Evolutionary conservation across 2,113 vertebrate species (phyloP).

Genomic region (Sander vitreus): DNA sequence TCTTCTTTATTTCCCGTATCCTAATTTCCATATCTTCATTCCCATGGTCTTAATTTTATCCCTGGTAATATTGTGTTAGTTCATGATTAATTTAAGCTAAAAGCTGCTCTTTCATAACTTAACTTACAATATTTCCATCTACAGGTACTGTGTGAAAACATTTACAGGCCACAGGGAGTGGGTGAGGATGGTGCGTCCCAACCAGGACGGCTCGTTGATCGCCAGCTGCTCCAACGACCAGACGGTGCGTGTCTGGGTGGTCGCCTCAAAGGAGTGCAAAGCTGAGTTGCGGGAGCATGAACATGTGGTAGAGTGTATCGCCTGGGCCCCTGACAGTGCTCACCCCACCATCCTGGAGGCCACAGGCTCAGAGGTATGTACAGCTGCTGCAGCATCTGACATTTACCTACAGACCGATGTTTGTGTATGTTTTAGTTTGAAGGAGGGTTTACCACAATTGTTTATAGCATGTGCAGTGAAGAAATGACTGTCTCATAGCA

Average conservation of each 20-base stretch:
- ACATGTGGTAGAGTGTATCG: constrained; percentile 98
- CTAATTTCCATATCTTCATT: neutral
- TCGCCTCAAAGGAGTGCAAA: constrained; percentile 98
- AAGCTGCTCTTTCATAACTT: neutral
- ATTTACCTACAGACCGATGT: neutral
- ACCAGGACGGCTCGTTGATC: constrained; percentile 97
- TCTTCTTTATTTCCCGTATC: neutral
- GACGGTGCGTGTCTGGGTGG: constrained; percentile 98
- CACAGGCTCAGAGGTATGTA: constrained; percentile 94
- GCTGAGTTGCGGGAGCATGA: constrained; percentile 98
- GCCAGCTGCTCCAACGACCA: constrained; percentile 99
- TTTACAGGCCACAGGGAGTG: constrained; percentile 99
- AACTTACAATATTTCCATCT: neutral
- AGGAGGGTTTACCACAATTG: constrained; percentile 5
- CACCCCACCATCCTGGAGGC: constrained; percentile 97
- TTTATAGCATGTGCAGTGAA: neutral
- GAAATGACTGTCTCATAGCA: neutral
- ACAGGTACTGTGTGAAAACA: constrained; percentile 98
- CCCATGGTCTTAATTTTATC: neutral
- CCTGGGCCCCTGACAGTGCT: constrained; percentile 97
- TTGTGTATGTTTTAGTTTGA: neutral
- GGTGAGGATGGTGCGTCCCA: constrained; percentile 99
- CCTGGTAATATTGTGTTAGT: neutral
- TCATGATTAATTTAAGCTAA: neutral
- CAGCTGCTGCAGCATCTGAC: constrained; percentile 6